These are phyloP conservation scores for Solenodon paradoxus DNA, from an alignment of 2,113 vertebrate genomes.

Conservation along the genomic window DNA sequence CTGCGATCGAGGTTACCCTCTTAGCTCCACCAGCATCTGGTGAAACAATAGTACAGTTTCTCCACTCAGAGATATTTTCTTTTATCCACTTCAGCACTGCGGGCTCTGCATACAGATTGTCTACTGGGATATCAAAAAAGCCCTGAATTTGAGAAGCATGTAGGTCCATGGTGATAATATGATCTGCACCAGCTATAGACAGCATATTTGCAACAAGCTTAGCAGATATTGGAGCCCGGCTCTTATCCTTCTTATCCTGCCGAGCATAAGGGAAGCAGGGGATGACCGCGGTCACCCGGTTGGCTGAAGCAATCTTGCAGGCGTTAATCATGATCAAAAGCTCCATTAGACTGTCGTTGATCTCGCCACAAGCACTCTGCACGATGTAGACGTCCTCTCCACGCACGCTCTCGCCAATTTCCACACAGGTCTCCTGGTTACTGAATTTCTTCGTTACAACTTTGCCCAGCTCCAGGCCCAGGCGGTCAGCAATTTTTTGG, in stretches of 20 bases:
- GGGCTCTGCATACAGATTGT: constrained; percentile 95
- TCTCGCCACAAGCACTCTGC: constrained; percentile 90
- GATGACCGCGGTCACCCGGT: constrained; percentile 88
- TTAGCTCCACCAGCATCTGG: constrained; percentile 86
- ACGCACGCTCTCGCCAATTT: constrained; percentile 88
- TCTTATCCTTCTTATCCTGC: constrained; percentile 92
- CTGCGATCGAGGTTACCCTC: constrained; percentile 95
- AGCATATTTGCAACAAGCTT: constrained; percentile 97
- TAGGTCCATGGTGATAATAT: constrained; percentile 97
- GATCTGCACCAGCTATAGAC: constrained; percentile 94
- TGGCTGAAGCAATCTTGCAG: constrained; percentile 89
- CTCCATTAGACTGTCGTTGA: constrained; percentile 91
- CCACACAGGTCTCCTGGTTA: constrained; percentile 84
- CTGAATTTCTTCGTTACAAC: constrained; percentile 95
- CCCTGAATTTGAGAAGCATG: constrained; percentile 98
- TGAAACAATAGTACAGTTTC: constrained; percentile 87
- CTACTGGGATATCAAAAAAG: constrained; percentile 97
- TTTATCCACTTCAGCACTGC: constrained; percentile 95
- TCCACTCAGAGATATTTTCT: constrained; percentile 95
- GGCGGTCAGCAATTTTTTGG: constrained; percentile 82
- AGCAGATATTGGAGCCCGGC: constrained; percentile 94
- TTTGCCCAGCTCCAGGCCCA: constrained; percentile 85
- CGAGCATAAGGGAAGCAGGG: constrained; percentile 89
- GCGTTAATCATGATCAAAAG: constrained; percentile 92
- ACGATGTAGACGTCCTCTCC: constrained; percentile 90